Evolutionary conservation across 2,113 vertebrate genomes (phyloP).

Genomic region (Psammodynastes pulverulentus): DNA sequence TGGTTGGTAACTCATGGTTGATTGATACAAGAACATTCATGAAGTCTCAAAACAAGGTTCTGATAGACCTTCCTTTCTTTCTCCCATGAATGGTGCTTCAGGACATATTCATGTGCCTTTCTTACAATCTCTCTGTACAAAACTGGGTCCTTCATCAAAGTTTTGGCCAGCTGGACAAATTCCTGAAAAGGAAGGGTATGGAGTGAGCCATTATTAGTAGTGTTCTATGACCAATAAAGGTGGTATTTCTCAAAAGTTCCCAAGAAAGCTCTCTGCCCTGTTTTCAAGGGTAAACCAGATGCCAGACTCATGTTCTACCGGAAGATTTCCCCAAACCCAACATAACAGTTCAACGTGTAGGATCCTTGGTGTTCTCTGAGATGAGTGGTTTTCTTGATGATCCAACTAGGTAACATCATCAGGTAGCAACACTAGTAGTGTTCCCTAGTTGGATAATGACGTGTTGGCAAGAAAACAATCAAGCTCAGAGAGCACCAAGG

Average conservation of each 20-base stretch:
- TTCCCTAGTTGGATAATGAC: neutral
- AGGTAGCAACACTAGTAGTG: neutral
- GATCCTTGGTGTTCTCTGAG: neutral
- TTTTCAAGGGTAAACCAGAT: neutral
- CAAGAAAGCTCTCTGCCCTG: too few relatives aligned
- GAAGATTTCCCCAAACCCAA: neutral
- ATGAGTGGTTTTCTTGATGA: neutral
- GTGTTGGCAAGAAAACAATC: neutral
- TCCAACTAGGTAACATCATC: neutral
- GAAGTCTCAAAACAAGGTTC: constrained; percentile 72
- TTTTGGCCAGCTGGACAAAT: constrained; percentile 81
- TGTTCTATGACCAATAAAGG: neutral
- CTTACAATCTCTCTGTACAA: constrained; percentile 70
- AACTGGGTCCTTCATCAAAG: constrained; percentile 71
- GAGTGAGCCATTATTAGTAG: neutral
- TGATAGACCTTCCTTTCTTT: constrained; percentile 81
- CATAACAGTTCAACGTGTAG: neutral
- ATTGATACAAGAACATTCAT: constrained; percentile 16
- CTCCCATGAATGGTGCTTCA: constrained; percentile 71
- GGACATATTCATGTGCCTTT: constrained; percentile 77
- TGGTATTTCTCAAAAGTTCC: neutral
- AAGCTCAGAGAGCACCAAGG: too few relatives aligned
- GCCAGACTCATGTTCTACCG: neutral
- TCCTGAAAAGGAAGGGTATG: constrained; percentile 71
- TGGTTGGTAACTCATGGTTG: neutral